Conservation (phyloP, 2,797 vertebrate species). For the Anomalospiza imberbis region DNA sequence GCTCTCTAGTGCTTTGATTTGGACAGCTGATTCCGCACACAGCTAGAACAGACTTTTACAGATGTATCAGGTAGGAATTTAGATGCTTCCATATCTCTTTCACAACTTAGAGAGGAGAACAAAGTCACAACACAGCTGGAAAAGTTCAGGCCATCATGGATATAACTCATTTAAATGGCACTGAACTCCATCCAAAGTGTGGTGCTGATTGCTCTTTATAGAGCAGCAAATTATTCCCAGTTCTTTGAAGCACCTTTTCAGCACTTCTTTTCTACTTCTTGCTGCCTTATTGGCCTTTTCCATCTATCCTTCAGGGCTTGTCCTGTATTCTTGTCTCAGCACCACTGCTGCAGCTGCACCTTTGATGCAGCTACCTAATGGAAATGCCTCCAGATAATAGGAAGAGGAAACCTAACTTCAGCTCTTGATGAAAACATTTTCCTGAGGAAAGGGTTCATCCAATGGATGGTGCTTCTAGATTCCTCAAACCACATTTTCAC, state of each 20-base stretch:
- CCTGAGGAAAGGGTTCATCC: not conserved
- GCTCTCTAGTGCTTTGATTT: not conserved
- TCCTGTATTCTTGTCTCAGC: not conserved
- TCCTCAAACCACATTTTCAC: not conserved
- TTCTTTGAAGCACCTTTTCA: not conserved
- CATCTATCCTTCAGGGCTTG: not conserved
- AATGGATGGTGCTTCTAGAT: not conserved
- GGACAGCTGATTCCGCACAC: not conserved
- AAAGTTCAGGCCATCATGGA: not conserved
- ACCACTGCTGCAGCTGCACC: not conserved
- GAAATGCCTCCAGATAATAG: not conserved
- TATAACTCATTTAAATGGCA: not conserved
- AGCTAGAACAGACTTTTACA: not conserved
- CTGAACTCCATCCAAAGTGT: not conserved
- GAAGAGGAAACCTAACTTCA: not conserved
- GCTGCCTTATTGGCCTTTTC: not conserved
- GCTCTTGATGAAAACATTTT: not conserved
- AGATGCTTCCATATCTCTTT: not conserved
- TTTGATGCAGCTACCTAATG: not conserved
- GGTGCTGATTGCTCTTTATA: not conserved
- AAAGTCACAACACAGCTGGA: not conserved
- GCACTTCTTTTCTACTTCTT: not conserved
- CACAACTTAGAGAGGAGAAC: not conserved
- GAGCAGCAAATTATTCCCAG: not conserved
- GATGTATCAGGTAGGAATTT: not conserved